These are phyloP conservation scores for Ladona fulva DNA, from an alignment of 1,140 invertebrate genomes.

Conservation along the genomic window DNA sequence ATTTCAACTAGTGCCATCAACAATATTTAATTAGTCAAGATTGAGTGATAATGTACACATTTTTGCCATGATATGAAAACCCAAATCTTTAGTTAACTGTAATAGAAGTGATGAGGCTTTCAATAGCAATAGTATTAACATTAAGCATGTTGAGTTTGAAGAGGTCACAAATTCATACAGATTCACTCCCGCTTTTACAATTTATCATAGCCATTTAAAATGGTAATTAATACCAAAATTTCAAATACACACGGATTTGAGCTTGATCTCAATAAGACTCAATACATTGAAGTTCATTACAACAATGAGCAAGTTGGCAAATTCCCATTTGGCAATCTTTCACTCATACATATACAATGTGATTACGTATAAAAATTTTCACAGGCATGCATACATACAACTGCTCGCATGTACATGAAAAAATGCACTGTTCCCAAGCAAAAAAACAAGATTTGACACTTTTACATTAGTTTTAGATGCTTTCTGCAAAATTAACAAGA, in stretches of 20 bases:
- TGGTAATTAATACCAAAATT: neutral
- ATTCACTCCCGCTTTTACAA: neutral
- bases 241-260: neutral
- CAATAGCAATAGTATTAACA: conserved; percentile 4
- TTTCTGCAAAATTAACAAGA: neutral
- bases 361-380: neutral
- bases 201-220: neutral
- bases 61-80: conserved; percentile 1
- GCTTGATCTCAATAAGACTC: neutral
- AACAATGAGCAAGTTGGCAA: conserved; percentile 9
- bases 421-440: neutral
- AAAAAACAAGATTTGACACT: neutral
- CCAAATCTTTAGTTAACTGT: conserved; percentile 10
- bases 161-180: conserved; percentile 5
- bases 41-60: conserved; percentile 10
- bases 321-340: neutral
- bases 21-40: neutral
- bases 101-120: conserved; percentile 9
- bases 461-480: neutral
- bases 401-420: neutral
- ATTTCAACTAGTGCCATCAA: conserved; percentile 9
- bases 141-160: conserved; percentile 10
- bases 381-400: neutral
- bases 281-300: neutral
- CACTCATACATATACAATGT: neutral